These are phyloP conservation scores for Chironomus striatipennis DNA, from an alignment of 1,140 invertebrate genomes.

Conservation along the genomic window DNA sequence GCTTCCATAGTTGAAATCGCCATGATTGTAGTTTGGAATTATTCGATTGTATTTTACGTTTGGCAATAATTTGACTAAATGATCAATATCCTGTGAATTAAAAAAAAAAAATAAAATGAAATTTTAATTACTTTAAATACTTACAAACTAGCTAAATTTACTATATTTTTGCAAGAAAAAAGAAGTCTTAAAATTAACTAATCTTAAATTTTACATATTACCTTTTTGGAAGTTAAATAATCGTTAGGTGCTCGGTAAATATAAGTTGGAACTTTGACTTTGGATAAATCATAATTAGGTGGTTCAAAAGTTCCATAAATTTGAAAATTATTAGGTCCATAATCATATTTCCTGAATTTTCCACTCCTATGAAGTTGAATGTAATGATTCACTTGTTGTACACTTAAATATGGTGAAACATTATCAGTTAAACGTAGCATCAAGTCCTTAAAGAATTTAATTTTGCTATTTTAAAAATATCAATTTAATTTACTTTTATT, in stretches of 20 bases:
- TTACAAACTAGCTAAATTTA: too few relatives aligned
- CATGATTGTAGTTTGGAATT: background rate
- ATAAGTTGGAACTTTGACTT: conserved; percentile 52
- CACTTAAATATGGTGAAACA: conserved; percentile 45
- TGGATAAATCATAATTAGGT: conserved; percentile 48
- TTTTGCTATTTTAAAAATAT: too few relatives aligned
- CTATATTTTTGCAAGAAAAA: too few relatives aligned
- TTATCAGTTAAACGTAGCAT: conserved; percentile 42
- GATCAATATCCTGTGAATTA: background rate
- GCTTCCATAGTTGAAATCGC: background rate
- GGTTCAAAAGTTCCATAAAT: conserved; percentile 43
- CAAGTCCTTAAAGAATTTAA: conserved; percentile 31
- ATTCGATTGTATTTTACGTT: background rate
- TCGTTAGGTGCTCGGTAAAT: conserved; percentile 55
- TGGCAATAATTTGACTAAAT: background rate
- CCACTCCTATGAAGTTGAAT: conserved; percentile 40
- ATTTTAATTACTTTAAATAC: too few relatives aligned
- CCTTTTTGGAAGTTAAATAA: conserved; percentile 40
- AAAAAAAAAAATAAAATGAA: background rate
- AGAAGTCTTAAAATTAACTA: too few relatives aligned
- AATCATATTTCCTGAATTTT: conserved; percentile 40
- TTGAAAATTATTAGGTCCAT: conserved; percentile 42
- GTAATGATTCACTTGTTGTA: conserved; percentile 44
- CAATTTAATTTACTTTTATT: background rate
- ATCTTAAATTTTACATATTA: too few relatives aligned